Evolutionary conservation across 2,797 vertebrate species (phyloP).

Genomic region (Pempheris klunzingeri): DNA sequence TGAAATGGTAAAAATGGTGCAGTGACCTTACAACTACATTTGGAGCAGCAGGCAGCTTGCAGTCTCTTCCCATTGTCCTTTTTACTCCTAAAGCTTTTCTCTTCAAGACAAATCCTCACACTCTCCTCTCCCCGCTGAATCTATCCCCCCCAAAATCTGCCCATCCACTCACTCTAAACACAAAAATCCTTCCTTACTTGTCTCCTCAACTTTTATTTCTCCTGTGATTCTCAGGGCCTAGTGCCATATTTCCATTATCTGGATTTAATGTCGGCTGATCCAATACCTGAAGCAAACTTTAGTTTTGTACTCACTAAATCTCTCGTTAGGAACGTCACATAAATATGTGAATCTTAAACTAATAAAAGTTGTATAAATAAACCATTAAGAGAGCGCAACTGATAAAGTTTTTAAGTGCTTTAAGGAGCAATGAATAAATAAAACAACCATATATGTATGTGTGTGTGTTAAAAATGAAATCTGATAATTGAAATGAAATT

Average conservation of each 20-base stretch:
- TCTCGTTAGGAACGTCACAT: neutral
- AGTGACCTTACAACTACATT: neutral
- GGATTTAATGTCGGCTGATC: neutral
- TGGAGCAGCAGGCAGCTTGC: neutral
- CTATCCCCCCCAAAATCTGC: constrained; percentile 11
- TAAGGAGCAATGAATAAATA: neutral
- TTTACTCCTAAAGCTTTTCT: constrained; percentile 29
- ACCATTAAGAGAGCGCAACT: neutral
- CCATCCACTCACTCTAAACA: constrained; percentile 19
- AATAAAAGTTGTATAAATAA: neutral
- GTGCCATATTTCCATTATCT: too few species aligned
- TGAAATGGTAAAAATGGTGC: constrained; percentile 12
- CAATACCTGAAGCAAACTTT: neutral
- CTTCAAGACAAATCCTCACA: constrained; percentile 26
- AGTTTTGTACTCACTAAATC: neutral
- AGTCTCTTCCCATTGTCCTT: constrained; percentile 16
- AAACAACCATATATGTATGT: neutral
- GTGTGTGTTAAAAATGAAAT: neutral
- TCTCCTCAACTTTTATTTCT: constrained; percentile 6
- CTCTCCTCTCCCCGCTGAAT: neutral
- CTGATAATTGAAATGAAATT: neutral
- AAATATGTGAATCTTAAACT: neutral
- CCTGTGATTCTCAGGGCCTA: constrained; percentile 1
- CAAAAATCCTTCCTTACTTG: constrained; percentile 21
- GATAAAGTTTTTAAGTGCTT: neutral